Conservation (phyloP, 2,888 invertebrate genomes). For the Seira sanloemensis region DNA sequence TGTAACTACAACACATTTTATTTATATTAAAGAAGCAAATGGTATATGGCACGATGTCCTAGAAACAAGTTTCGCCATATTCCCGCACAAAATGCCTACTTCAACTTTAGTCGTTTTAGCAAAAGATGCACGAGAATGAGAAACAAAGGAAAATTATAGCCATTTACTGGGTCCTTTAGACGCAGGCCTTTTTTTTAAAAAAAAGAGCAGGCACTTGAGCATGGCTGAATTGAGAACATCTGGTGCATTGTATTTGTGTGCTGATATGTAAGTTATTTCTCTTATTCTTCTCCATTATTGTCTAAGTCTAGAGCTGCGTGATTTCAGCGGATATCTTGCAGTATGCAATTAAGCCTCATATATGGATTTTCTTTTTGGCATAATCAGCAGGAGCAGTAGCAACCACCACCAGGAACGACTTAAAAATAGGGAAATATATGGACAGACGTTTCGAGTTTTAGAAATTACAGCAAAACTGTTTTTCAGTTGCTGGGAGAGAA, state of each 20-base stretch:
- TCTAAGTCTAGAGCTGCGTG: no score
- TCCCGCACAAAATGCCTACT: neutral
- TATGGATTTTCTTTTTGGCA: conserved; percentile 2
- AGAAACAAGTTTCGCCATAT: conserved; percentile 38
- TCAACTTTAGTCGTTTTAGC: neutral
- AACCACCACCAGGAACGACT: neutral
- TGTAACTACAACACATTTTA: conserved; percentile 1
- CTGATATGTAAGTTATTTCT: conserved; percentile 11
- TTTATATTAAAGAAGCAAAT: neutral
- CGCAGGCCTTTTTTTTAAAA: neutral
- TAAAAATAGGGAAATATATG: conserved; percentile 19
- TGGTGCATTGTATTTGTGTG: conserved; percentile 13
- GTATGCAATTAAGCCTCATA: conserved; percentile 1
- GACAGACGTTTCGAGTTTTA: no score
- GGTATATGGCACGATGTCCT: neutral
- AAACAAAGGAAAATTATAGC: conserved; percentile 25
- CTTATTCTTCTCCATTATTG: neutral
- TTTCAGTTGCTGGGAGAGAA: conserved; percentile 35
- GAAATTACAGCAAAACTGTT: conserved; percentile 21
- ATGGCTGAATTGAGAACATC: neutral
- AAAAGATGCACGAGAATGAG: neutral
- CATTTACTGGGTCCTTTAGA: neutral
- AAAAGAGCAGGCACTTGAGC: neutral
- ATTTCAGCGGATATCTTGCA: neutral
- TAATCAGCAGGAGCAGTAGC: neutral